A percentile compares a stretch with the other conserved stretches of the same genome.
These are phyloP conservation scores for Xiphophorus maculatus DNA, from an alignment of 2,113 vertebrate genomes.

Conservation along the genomic window DNA sequence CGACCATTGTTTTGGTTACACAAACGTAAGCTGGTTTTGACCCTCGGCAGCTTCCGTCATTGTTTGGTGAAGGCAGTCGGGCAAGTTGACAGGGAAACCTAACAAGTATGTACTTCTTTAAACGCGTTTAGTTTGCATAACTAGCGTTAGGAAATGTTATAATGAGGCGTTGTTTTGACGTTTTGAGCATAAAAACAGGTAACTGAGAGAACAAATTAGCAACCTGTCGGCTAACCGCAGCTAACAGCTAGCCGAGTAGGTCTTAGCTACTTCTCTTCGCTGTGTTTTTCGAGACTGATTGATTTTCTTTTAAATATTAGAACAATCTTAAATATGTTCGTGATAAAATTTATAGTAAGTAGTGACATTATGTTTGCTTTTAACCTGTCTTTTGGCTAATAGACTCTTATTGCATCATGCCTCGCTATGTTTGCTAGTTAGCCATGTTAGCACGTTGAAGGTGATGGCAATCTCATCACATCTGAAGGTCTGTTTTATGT, in stretches of 20 bases:
- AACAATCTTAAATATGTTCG: not conserved
- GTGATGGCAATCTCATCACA: not conserved
- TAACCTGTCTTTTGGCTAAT: not conserved
- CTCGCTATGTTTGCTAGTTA: not conserved
- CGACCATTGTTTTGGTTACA: not conserved
- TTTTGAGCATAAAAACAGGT: not conserved
- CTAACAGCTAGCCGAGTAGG: not conserved
- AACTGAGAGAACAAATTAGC: slow-evolving; percentile 34
- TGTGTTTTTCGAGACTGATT: not conserved
- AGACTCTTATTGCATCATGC: slow-evolving; percentile 37
- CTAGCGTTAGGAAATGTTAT: not conserved
- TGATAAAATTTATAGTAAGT: not conserved
- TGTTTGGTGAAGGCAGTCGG: slow-evolving; percentile 14
- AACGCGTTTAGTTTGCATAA: rapidly evolving
- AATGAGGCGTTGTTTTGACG: too few species aligned
- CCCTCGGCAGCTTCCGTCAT: slow-evolving; percentile 41
- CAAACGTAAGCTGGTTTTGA: slow-evolving; percentile 2
- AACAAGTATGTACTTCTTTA: not conserved
- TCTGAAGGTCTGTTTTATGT: not conserved
- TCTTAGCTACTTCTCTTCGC: not conserved
- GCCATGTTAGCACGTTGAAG: not conserved
- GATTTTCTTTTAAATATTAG: not conserved
- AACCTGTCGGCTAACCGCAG: slow-evolving; percentile 4
- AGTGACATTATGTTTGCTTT: not conserved
- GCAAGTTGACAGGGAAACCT: slow-evolving; percentile 38